Percentiles rank a stretch among this genome's conserved stretches.
phyloP scores from a whole-genome alignment of 2,888 invertebrate species.

The Orthosia cruda region DNA sequence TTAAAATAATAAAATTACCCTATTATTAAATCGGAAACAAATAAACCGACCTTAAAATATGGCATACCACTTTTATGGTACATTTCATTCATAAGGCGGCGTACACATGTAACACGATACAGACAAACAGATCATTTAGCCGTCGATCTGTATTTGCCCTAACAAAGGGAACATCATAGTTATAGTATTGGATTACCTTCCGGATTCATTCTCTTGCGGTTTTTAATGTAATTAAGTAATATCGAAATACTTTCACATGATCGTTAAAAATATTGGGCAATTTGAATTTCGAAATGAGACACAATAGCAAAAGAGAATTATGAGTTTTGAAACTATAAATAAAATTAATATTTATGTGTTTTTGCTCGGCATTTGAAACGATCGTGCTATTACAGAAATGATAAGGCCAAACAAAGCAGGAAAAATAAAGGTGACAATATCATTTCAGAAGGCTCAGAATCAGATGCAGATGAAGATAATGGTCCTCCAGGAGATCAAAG shows the following conservation, averaged over 20 bases:
- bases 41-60: slow-evolving; percentile 26
- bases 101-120: slow-evolving; percentile 78
- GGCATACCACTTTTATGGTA: slow-evolving; percentile 66
- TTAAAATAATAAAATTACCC: background rate
- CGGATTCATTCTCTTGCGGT: slow-evolving; percentile 71
- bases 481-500: background rate
- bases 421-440: background rate
- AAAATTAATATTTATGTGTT: background rate
- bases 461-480: background rate
- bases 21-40: background rate
- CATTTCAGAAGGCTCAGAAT: background rate
- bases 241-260: slow-evolving; percentile 22
- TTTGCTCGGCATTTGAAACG: background rate
- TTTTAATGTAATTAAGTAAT: slow-evolving; percentile 30
- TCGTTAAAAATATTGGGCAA: slow-evolving; percentile 9
- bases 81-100: slow-evolving; percentile 73
- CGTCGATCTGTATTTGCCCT: slow-evolving; percentile 82
- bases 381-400: background rate
- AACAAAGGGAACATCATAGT: slow-evolving; percentile 80
- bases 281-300: slow-evolving; percentile 1
- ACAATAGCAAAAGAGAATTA: background rate
- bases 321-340: background rate
- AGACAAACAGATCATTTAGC: slow-evolving; percentile 82
- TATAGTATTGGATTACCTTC: slow-evolving; percentile 87
- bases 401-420: background rate